phyloP scores from a whole-genome alignment of 2,888 invertebrate genomes.

The Trilocha varians region DNA sequence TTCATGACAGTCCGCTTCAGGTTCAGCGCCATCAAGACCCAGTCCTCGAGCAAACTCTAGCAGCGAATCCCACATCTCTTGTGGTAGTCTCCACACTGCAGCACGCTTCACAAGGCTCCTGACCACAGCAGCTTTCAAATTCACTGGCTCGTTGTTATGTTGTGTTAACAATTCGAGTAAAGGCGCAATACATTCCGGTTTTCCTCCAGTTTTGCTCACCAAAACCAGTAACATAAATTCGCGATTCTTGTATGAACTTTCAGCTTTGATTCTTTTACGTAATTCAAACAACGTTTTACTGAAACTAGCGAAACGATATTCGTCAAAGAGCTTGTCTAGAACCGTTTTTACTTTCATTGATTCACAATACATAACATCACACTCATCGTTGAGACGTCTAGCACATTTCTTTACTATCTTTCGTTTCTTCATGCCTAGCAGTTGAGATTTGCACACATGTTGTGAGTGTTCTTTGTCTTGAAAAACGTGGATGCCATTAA shows the following conservation, averaged over 20 bases:
- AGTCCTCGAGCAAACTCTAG: conserved; percentile 33
- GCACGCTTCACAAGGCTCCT: conserved; percentile 44
- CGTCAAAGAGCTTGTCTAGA: conserved; percentile 35
- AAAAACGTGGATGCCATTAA: conserved; percentile 11
- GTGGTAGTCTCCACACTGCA: conserved; percentile 33
- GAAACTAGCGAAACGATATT: conserved; percentile 38
- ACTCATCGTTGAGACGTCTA: not conserved
- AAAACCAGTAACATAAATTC: conserved; percentile 44
- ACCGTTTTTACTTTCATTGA: conserved; percentile 14
- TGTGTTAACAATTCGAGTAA: conserved; percentile 27
- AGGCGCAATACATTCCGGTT: conserved; percentile 23
- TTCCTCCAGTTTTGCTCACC: conserved; percentile 44
- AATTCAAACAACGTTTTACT: conserved; percentile 33
- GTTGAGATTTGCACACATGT: not conserved
- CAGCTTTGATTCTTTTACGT: conserved; percentile 22
- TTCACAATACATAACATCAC: not conserved
- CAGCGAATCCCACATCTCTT: conserved; percentile 30
- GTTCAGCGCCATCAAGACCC: conserved; percentile 33
- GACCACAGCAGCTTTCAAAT: conserved; percentile 36
- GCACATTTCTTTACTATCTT: not conserved
- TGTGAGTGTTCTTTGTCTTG: conserved; percentile 8
- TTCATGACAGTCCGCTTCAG: conserved; percentile 33
- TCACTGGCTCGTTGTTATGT: conserved; percentile 38
- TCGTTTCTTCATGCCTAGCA: not conserved
- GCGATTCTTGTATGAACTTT: conserved; percentile 30